Evolutionary conservation across 2,888 invertebrate genomes (phyloP), one percentile per base, ranked within the genome.

Genomic region (Nemoura dubitans): DNA sequence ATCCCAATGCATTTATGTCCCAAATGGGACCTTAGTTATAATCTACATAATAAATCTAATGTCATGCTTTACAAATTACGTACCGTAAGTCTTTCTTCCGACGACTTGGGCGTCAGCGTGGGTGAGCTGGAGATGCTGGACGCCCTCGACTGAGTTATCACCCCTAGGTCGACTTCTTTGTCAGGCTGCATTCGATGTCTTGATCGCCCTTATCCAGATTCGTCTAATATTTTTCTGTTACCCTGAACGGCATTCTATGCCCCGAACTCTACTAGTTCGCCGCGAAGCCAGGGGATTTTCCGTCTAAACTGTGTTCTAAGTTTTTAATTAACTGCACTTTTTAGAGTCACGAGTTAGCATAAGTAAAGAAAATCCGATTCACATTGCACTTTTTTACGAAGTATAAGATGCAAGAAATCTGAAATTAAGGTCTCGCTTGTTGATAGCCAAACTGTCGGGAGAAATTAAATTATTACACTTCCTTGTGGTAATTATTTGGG

Each of bases 141-240:
- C 85, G 86, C 30, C 14, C 83, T 30, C 25, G 87, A 86, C 21
- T 87, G 87, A 16, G 86, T 87, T 86, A 87, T 87, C 0, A 1
- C 78, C 0, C 25, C 78, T 2, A 7, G 78, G 10, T 36, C 36
- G 36, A 21, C 59, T 2, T 59, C 59, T 59, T 10, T 7, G 14
- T 21, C 59, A 59, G 59, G 59, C 59, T 59, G 59, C 59, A 59
- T 59, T 21, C 21, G 5, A 6, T 3, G 59, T 59, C 59, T 14
- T 21, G 59, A 21, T 21, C 2, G 59, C 21, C 21, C 59, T 59
- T 7, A 21, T 59, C 59, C 6, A 59, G 59, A 21, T 10, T 21
- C 59, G 59, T 21, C n/a, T n/a, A n/a, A n/a, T n/a, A n/a, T n/a
- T n/a, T n/a, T n/a, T n/a, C n/a, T n/a, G n/a, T n/a, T n/a, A n/a